Evolutionary conservation across 2,888 invertebrate species (phyloP).

Genomic region (Ametastegia equiseti): DNA sequence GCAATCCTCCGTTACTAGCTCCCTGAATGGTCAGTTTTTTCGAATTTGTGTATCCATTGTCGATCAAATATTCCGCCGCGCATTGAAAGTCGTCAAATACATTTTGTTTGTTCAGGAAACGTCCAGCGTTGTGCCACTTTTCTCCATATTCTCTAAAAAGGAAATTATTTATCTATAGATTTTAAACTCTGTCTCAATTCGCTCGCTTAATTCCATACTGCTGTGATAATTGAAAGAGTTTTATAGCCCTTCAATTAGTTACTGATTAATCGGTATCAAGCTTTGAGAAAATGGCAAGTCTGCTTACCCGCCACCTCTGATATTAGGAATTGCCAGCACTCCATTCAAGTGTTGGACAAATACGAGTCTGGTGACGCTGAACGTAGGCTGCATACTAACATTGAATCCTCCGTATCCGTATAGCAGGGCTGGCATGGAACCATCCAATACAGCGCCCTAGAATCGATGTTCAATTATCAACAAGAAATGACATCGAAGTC

Average conservation of each 20-base stretch:
- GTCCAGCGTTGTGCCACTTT: slow-evolving; percentile 97
- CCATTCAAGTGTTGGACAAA: slow-evolving; percentile 95
- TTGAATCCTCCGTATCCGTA: slow-evolving; percentile 99
- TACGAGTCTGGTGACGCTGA: slow-evolving; percentile 91
- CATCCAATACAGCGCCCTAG: slow-evolving; percentile 82
- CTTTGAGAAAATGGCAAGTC: not conserved
- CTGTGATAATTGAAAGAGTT: slow-evolving; percentile 9
- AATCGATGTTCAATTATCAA: slow-evolving; percentile 50
- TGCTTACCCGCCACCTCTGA: slow-evolving; percentile 95
- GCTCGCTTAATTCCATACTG: not conserved
- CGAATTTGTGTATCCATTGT: slow-evolving; percentile 87
- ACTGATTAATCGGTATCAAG: not conserved
- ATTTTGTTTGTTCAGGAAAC: slow-evolving; percentile 95
- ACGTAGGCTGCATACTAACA: slow-evolving; percentile 92
- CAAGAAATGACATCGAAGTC: too few relatives aligned
- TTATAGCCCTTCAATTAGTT: slow-evolving; percentile 19
- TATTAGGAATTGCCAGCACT: slow-evolving; percentile 93
- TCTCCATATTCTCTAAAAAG: slow-evolving; percentile 94
- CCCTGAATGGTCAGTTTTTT: slow-evolving; percentile 92
- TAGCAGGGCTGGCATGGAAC: slow-evolving; percentile 89
- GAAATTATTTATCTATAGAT: not conserved
- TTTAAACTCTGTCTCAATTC: not conserved
- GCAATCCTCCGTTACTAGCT: slow-evolving; percentile 97
- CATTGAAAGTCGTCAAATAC: slow-evolving; percentile 97
- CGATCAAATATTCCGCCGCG: slow-evolving; percentile 92